Percentiles rank a stretch among this genome's conserved stretches.
Conservation (phyloP, 2,888 invertebrate species). For the Orthosia incerta region DNA sequence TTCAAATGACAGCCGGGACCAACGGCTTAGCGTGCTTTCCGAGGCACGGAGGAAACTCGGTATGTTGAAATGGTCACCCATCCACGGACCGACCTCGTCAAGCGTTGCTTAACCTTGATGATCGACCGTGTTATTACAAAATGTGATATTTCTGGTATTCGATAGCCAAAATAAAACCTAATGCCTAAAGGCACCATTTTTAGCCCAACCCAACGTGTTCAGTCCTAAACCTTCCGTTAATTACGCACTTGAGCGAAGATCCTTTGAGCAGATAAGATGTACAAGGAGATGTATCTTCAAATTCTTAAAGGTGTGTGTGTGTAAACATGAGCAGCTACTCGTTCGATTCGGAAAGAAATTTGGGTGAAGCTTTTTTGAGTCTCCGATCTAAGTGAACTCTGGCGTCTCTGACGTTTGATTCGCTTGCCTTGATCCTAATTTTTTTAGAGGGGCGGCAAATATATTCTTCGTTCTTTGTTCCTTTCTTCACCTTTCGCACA, state of each 20-base stretch:
- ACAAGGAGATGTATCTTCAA: slow-evolving; percentile 15
- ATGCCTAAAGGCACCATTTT: too few species aligned
- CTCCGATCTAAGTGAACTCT: background rate
- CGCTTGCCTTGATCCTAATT: background rate
- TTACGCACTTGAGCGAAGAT: slow-evolving; percentile 29
- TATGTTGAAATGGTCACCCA: too few species aligned
- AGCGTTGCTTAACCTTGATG: too few species aligned
- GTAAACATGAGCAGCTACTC: background rate
- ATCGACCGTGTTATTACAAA: too few species aligned
- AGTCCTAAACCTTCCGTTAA: slow-evolving; percentile 26
- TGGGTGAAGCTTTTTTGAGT: background rate
- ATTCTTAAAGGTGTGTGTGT: slow-evolving; percentile 31
- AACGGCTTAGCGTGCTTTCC: too few species aligned
- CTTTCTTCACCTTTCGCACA: background rate
- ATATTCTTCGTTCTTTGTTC: background rate
- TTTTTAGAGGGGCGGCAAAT: too few species aligned
- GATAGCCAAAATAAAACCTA: too few species aligned
- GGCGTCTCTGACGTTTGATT: background rate
- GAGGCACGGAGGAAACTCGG: too few species aligned
- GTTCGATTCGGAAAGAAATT: background rate
- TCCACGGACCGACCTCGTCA: too few species aligned
- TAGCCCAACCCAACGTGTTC: background rate
- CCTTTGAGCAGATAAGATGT: slow-evolving; percentile 30
- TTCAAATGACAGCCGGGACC: too few species aligned
- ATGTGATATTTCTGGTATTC: too few species aligned